Evolutionary conservation across 1,140 invertebrate species (phyloP).

Genomic region (Dysdera silvatica): DNA sequence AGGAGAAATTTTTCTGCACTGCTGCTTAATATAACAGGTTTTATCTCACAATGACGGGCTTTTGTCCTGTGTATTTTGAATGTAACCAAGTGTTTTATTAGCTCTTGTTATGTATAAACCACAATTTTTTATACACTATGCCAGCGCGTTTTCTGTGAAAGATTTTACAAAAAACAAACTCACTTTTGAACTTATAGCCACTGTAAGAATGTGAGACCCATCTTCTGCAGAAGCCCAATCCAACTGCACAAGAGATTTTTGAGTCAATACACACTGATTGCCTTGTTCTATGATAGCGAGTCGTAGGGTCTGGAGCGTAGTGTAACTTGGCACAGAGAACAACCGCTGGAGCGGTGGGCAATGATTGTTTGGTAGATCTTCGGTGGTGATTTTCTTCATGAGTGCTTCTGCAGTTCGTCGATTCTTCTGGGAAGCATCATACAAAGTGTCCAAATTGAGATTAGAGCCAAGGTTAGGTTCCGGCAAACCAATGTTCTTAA

Average conservation of each 20-base stretch:
- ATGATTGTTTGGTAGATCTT: slow-evolving; percentile 17
- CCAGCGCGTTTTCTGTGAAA: no score
- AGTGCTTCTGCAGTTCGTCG: slow-evolving; percentile 38
- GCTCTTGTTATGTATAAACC: no score
- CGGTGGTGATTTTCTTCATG: slow-evolving; percentile 15
- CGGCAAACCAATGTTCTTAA: slow-evolving; percentile 78
- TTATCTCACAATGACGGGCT: no score
- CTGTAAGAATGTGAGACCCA: slow-evolving; percentile 93
- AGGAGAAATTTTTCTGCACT: no score
- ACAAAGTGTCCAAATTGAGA: slow-evolving; percentile 71
- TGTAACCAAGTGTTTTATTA: no score
- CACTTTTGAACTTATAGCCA: slow-evolving; percentile 84
- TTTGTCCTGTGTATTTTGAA: no score
- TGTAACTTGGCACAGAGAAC: slow-evolving; percentile 82
- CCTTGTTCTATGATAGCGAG: slow-evolving; percentile 84
- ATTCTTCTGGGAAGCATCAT: slow-evolving; percentile 66
- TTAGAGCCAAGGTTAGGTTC: slow-evolving; percentile 59
- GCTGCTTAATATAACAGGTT: no score
- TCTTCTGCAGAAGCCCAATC: slow-evolving; percentile 99
- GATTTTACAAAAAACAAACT: slow-evolving; percentile 35
- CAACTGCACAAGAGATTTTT: slow-evolving; percentile 66
- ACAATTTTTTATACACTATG: no score
- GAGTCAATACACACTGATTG: slow-evolving; percentile 74
- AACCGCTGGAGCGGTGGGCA: slow-evolving; percentile 43
- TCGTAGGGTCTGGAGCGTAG: slow-evolving; percentile 76